Conservation (phyloP, 2,888 invertebrate genomes). For the Phrixothrix hirtus region DNA sequence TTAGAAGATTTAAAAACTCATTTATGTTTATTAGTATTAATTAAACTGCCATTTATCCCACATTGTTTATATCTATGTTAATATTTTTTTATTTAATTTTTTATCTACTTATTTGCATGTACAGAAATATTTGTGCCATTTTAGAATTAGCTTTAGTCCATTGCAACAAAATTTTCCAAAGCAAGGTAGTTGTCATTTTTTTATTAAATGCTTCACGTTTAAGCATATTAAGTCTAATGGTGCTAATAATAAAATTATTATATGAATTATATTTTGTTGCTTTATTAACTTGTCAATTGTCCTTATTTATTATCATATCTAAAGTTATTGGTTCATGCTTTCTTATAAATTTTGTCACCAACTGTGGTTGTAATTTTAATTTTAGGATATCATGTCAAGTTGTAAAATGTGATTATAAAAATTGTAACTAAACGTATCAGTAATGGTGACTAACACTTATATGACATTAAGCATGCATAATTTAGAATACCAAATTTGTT, state of each 20-base stretch:
- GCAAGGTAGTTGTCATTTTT: conserved; percentile 16
- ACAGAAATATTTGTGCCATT: conserved; percentile 53
- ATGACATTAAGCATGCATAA: conserved; percentile 28
- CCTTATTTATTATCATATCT: conserved; percentile 13
- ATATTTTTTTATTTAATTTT: conserved; percentile 41
- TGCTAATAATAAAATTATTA: conserved; percentile 46
- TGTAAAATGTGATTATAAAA: conserved; percentile 52
- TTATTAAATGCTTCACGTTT: conserved; percentile 12
- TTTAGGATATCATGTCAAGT: conserved; percentile 3
- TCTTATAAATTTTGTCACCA: conserved; percentile 13
- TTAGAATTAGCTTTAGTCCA: conserved; percentile 45
- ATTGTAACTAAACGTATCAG: conserved; percentile 57
- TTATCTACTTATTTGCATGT: conserved; percentile 40
- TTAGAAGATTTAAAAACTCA: no score
- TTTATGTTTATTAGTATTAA: conserved; percentile 38
- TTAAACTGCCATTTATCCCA: conserved; percentile 52
- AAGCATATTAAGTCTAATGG: conserved; percentile 42
- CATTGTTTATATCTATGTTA: conserved; percentile 44
- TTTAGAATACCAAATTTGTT: conserved; percentile 34
- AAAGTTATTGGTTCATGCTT: conserved; percentile 10
- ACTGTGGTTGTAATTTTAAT: conserved; percentile 4
- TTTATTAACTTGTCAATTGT: conserved; percentile 37
- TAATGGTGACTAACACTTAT: conserved; percentile 55
- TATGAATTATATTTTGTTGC: conserved; percentile 29
- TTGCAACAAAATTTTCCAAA: conserved; percentile 26